A percentile compares a stretch with the other conserved stretches of the same genome.
Conservation (phyloP, 2,888 invertebrate species). For the Aspidiotus rigidus region DNA sequence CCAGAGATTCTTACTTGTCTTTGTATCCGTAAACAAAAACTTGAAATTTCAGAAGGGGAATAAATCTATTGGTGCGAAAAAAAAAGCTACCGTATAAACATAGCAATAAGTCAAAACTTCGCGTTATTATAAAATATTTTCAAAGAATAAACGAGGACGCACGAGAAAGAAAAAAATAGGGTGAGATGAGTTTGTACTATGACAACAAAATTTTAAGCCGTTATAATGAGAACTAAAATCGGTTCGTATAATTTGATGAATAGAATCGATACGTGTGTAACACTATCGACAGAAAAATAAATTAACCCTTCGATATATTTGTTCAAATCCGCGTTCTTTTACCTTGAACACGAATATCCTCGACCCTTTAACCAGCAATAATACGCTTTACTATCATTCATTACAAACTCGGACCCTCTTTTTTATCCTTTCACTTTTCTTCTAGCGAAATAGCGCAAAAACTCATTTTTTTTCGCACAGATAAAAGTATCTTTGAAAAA, state of each 20-base stretch:
- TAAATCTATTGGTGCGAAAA: neutral
- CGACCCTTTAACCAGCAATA: conserved; percentile 30
- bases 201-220: conserved; percentile 32
- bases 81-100: conserved; percentile 29
- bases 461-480: neutral
- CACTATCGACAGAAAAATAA: conserved; percentile 30
- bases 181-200: conserved; percentile 29
- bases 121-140: conserved; percentile 29
- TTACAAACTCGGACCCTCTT: conserved; percentile 27
- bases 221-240: conserved; percentile 34
- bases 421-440: conserved; percentile 12
- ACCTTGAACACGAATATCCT: conserved; percentile 32
- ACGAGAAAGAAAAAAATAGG: neutral
- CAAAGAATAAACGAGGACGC: conserved; percentile 19
- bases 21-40: conserved; percentile 2
- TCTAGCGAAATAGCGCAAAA: conserved; percentile 21
- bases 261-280: conserved; percentile 30
- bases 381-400: conserved; percentile 32
- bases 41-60: conserved; percentile 4
- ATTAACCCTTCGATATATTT: conserved; percentile 34
- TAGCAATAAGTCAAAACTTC: conserved; percentile 31
- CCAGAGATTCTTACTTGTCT: neutral
- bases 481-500: conserved; percentile 7
- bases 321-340: conserved; percentile 32
- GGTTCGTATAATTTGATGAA: conserved; percentile 30